These are phyloP conservation scores for Dynastes hyllus DNA, from an alignment of 2,888 invertebrate species.

Conservation along the genomic window DNA sequence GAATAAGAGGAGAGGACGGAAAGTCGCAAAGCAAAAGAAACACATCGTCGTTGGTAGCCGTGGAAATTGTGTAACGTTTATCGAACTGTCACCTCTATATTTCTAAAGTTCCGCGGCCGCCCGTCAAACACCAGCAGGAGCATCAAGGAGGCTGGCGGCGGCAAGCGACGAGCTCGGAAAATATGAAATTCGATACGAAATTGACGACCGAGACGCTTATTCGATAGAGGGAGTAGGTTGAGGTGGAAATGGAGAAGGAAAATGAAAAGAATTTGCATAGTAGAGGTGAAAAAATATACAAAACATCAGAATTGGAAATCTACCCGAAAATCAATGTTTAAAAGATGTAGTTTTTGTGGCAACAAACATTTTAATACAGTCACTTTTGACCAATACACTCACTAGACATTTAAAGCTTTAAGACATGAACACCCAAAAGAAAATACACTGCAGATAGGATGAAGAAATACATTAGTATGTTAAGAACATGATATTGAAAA, in stretches of 20 bases:
- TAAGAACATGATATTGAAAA: too few relatives aligned
- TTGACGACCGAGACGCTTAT: constrained; percentile 1
- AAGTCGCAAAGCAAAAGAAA: constrained; percentile 6
- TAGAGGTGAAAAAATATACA: too few relatives aligned
- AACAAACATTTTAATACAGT: too few relatives aligned
- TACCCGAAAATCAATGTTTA: too few relatives aligned
- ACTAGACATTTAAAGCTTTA: too few relatives aligned
- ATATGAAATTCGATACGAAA: constrained; percentile 20
- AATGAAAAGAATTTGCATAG: background rate
- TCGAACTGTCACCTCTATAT: constrained; percentile 42
- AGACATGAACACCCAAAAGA: too few relatives aligned
- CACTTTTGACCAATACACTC: too few relatives aligned
- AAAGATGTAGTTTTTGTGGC: too few relatives aligned
- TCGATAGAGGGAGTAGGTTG: background rate
- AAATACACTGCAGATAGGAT: too few relatives aligned
- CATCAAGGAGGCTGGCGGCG: background rate
- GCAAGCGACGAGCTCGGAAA: constrained; percentile 2
- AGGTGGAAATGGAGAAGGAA: background rate
- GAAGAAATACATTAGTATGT: too few relatives aligned
- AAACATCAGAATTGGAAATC: too few relatives aligned
- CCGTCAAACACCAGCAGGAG: constrained; percentile 13
- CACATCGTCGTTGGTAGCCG: background rate
- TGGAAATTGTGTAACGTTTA: constrained; percentile 43
- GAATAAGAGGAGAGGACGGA: background rate
- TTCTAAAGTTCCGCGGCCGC: constrained; percentile 18